Percentiles rank a stretch among this genome's conserved stretches.
These are phyloP conservation scores for Anoplius nigerrimus DNA, from an alignment of 2,888 invertebrate species.

Conservation along the genomic window DNA sequence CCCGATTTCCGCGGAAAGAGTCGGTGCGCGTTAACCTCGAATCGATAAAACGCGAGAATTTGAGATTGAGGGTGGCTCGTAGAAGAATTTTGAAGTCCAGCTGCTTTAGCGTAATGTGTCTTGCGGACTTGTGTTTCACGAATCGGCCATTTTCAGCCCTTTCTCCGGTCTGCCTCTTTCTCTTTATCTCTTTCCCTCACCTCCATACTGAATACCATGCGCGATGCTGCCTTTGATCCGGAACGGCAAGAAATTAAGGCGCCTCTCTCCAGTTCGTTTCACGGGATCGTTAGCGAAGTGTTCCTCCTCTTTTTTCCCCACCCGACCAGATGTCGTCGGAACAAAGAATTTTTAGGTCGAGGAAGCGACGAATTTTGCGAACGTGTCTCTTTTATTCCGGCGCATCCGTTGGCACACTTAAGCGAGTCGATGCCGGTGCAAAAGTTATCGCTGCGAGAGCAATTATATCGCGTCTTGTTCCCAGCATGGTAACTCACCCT, in stretches of 20 bases:
- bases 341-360: too few species aligned
- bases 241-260: constrained; percentile 46
- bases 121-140: neutral
- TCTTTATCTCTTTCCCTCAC: neutral
- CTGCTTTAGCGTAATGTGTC: too few species aligned
- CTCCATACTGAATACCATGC: neutral
- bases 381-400: too few species aligned
- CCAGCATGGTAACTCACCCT: too few species aligned
- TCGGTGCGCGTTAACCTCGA: neutral
- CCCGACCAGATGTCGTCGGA: too few species aligned
- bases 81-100: too few species aligned
- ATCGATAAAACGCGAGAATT: neutral
- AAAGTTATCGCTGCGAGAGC: too few species aligned
- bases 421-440: too few species aligned
- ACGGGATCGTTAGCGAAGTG: constrained; percentile 41
- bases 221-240: constrained; percentile 42
- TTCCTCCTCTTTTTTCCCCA: neutral
- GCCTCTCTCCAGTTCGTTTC: constrained; percentile 36
- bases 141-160: neutral
- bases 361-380: too few species aligned
- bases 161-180: neutral
- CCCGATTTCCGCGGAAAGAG: neutral
- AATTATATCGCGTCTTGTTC: too few species aligned
- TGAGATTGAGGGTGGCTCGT: too few species aligned
- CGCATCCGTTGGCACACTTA: too few species aligned